Conservation (phyloP, 2,797 vertebrate species). For the Xenops minutus region DNA sequence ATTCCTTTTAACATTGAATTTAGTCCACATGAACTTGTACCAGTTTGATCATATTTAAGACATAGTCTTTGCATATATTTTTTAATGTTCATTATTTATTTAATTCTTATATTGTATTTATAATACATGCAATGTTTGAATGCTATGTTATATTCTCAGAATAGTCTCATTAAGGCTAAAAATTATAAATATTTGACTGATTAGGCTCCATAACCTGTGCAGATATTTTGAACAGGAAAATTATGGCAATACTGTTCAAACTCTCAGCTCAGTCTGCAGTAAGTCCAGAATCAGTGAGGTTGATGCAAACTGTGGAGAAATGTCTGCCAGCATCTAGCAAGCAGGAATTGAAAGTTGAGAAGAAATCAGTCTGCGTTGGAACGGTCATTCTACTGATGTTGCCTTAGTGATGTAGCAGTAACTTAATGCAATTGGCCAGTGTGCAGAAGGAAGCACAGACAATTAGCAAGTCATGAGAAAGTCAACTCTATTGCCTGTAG, state of each 20-base stretch:
- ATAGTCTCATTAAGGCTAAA: neutral
- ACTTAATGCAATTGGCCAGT: neutral
- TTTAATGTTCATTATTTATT: neutral
- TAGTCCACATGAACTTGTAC: neutral
- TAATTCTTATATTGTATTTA: neutral
- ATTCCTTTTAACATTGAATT: neutral
- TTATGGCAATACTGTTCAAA: neutral
- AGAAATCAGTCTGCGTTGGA: conserved; percentile 14
- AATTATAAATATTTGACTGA: neutral
- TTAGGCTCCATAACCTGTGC: neutral
- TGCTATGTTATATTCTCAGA: neutral
- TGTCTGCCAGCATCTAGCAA: neutral
- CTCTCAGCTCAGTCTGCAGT: neutral
- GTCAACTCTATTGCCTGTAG: neutral
- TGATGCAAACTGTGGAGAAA: conserved; percentile 12
- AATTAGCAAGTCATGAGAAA: conserved; percentile 31
- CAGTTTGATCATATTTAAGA: neutral
- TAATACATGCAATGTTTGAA: neutral
- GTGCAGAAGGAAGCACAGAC: neutral
- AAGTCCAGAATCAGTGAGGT: neutral
- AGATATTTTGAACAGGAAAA: neutral
- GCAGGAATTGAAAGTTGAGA: neutral
- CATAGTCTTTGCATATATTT: neutral
- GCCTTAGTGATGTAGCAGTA: conserved; percentile 30
- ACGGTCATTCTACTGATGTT: conserved; percentile 27